These are phyloP conservation scores for Heliornis fulica DNA, from an alignment of 2,113 vertebrate species.

Conservation along the genomic window DNA sequence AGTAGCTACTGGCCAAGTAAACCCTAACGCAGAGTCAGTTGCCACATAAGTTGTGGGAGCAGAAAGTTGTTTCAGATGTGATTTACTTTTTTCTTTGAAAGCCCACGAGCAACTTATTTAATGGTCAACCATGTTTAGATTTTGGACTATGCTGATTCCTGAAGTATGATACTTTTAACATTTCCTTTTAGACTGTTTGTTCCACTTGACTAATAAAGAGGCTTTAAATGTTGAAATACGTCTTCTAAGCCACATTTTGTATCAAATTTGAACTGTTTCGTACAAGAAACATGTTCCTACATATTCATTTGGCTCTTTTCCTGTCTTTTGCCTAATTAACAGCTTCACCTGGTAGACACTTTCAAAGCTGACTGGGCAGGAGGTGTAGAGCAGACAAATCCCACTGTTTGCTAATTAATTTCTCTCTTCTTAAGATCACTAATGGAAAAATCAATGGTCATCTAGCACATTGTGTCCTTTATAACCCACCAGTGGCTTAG, in stretches of 20 bases:
- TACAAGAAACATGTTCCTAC: not conserved
- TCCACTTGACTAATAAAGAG: not conserved
- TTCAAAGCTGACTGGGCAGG: constrained; percentile 25
- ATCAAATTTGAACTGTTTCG: not conserved
- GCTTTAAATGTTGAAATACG: not conserved
- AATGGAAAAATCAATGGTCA: constrained; percentile 28
- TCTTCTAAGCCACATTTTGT: not conserved
- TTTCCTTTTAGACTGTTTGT: not conserved
- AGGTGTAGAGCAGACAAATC: constrained; percentile 5
- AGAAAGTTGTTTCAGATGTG: not conserved
- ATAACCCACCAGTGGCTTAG: not conserved
- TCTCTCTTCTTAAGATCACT: not conserved
- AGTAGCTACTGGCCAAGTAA: not conserved
- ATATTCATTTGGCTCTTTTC: not conserved
- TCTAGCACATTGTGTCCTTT: not conserved
- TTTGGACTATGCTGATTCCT: not conserved
- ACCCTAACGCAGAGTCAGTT: not conserved
- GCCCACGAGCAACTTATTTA: not conserved
- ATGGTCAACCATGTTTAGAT: not conserved
- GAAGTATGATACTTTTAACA: not conserved
- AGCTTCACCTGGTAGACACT: constrained; percentile 12
- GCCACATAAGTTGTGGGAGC: rapidly evolving
- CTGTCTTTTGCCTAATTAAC: constrained; percentile 24
- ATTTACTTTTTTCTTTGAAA: not conserved
- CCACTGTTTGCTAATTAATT: constrained; percentile 39